These are phyloP conservation scores for Wasmannia auropunctata DNA, from an alignment of 1,140 invertebrate species.

Conservation along the genomic window DNA sequence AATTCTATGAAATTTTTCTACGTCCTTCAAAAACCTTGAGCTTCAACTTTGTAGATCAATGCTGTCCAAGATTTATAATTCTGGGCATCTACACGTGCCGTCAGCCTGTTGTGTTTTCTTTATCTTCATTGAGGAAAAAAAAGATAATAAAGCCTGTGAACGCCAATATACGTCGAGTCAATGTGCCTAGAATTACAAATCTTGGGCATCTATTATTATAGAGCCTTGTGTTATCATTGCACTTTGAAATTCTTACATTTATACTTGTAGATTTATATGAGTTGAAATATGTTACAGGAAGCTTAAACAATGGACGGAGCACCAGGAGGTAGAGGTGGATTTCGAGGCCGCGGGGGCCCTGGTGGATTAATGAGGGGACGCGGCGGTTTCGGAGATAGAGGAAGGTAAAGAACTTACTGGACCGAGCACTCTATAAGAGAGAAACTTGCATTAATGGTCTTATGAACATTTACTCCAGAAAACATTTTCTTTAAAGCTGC, in stretches of 20 bases:
- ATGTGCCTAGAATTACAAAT: no score
- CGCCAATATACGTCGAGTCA: no score
- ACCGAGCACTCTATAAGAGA: neutral
- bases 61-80: no score
- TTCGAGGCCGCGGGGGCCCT: slow-evolving; percentile 80
- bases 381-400: slow-evolving; percentile 81
- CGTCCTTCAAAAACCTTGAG: neutral
- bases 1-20: neutral
- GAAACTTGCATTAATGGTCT: neutral
- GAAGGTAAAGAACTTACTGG: slow-evolving; percentile 74
- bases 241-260: neutral
- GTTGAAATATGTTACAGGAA: neutral
- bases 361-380: slow-evolving; percentile 81
- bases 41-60: neutral
- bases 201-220: no score
- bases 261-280: neutral
- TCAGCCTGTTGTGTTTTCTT: no score
- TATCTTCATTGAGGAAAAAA: no score
- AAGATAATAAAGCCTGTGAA: no score
- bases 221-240: neutral
- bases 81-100: no score
- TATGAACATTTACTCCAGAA: neutral
- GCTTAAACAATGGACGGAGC: slow-evolving; percentile 78
- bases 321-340: slow-evolving; percentile 79
- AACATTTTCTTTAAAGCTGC: neutral